Evolutionary conservation across 2,888 invertebrate species (phyloP), one percentile per base, ranked within the genome.

Genomic region (Globia sparganii): DNA sequence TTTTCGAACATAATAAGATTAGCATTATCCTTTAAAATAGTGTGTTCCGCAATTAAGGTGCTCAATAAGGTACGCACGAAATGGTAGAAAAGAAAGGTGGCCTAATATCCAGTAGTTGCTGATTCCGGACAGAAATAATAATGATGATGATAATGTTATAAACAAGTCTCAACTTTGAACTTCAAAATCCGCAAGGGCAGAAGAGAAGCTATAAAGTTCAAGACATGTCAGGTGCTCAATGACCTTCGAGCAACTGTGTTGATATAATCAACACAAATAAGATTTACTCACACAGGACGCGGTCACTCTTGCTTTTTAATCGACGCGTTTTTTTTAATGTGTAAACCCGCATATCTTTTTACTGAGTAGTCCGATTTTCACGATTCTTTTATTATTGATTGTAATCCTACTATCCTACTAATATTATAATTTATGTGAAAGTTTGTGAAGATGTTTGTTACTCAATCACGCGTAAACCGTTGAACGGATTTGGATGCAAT

Each of bases 111-210:
- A 37, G 15, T 8, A 58, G 37, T 37, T 6, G 13, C 11, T 56
- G 11, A 69, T 69, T n/a, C 37, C n/a, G 2, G 21, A 37, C 0
- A 37, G 21, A 31, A 21, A 18, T 31, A 58, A 53, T 31, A 15
- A 34, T 34, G 8, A 34, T 4, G 25, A 5, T 1, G 15, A 5
- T 11, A 18, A 37, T 13, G 2, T 67, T 58, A 4, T 59, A 69
- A n/a, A 11, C 34, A 53, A 59, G 28, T 25, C 15, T 61, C 61
- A 72, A 72, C 9, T 69, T 72, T 68, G 4, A 56, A 62, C 66
- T 67, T 34, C 4, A 4, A 62, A 25, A 31, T 18, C 6, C 40
- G 11, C 11, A 65, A 65, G n/a, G 43, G 25, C 18, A 71, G 43
- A 11, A 65, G 18, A 8, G 71, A 67, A 67, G 21, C 34, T 8